phyloP scores from a whole-genome alignment of 2,888 invertebrate species.

The Ectobius pallidus region DNA sequence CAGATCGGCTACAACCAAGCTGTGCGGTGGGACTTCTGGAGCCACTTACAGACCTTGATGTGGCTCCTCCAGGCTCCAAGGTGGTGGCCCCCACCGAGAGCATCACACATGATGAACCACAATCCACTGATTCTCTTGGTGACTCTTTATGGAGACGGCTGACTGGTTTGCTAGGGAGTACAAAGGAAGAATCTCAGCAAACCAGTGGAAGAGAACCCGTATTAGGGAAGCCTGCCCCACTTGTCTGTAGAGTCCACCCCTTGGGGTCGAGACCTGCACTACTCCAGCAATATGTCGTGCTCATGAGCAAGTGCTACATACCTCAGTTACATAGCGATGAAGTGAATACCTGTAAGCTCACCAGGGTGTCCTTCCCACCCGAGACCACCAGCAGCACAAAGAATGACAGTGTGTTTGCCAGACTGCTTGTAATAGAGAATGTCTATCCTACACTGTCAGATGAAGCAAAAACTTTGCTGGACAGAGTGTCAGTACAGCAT shows the following conservation, averaged over 20 bases:
- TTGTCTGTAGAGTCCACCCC: conserved; percentile 44
- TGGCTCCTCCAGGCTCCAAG: conserved; percentile 39
- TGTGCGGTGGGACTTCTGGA: conserved; percentile 46
- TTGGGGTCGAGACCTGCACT: conserved; percentile 35
- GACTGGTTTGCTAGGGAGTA: too few relatives aligned
- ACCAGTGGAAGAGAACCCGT: too few relatives aligned
- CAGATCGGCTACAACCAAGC: conserved; percentile 45
- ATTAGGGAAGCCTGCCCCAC: neutral
- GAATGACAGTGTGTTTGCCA: conserved; percentile 34
- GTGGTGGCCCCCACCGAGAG: too few relatives aligned
- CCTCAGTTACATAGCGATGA: conserved; percentile 37
- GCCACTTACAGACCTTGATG: conserved; percentile 47
- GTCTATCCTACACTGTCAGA: conserved; percentile 42
- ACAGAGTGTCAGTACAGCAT: neutral
- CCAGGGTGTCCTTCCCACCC: conserved; percentile 45
- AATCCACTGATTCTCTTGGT: too few relatives aligned
- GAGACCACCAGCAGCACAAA: conserved; percentile 3
- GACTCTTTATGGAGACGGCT: too few relatives aligned
- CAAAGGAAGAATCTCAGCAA: too few relatives aligned
- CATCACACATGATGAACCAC: neutral
- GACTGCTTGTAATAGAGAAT: conserved; percentile 50
- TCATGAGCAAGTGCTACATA: conserved; percentile 50
- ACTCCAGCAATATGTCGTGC: conserved; percentile 54
- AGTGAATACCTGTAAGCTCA: conserved; percentile 47
- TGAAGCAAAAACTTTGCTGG: conserved; percentile 8